Base-by-base conservation (phyloP, 1,140 invertebrate genomes). In the Drosophila insularis region DNA sequence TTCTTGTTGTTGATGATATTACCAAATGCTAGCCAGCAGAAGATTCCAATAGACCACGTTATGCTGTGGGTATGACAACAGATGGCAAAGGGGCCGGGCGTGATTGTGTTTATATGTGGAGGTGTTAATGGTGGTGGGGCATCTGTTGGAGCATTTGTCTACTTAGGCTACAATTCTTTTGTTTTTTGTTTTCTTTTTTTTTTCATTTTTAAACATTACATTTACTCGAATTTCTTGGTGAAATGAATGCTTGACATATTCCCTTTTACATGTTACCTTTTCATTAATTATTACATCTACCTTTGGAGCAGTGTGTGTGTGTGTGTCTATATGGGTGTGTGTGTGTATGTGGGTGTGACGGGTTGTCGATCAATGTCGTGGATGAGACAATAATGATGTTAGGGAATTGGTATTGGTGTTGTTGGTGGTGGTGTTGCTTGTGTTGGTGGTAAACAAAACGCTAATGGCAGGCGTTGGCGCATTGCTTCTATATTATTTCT, bases 401-500 rank as follows among this genome's bases (percentile, higher is more conserved):
- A 58, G 55, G 55, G 43, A 50, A 17, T 50, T 43, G 13, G 50
- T 78, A 46, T 60, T 53, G 60, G 37, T 65, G 68, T 46, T 11
- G 32, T 10, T 46, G 14, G n/a, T 43, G 23, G 23, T 27, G 21
- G 21, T n/a, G n/a, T n/a, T n/a, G 32, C 66, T 54, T 67, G 72
- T 71, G 60, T 74, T 73, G 71, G 80, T 69, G 76, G 81, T 89
- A 66, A 82, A 89, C 77, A 84, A 84, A 74, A 72, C 87, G 82
- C 82, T 68, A 81, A 81, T 72, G 71, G 78, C 75, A 87, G 72
- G 46, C 59, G 78, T 65, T 37, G 61, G 80, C 71, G 77, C 77
- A 74, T 65, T 71, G 74, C 75, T 74, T 87, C 76, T 86, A 68
- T 87, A 91, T 91, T 91, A 91, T 91, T 91, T 91, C 74, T 91